Evolutionary conservation across 2,888 invertebrate genomes (phyloP).

Genomic region (Tipula unca): DNA sequence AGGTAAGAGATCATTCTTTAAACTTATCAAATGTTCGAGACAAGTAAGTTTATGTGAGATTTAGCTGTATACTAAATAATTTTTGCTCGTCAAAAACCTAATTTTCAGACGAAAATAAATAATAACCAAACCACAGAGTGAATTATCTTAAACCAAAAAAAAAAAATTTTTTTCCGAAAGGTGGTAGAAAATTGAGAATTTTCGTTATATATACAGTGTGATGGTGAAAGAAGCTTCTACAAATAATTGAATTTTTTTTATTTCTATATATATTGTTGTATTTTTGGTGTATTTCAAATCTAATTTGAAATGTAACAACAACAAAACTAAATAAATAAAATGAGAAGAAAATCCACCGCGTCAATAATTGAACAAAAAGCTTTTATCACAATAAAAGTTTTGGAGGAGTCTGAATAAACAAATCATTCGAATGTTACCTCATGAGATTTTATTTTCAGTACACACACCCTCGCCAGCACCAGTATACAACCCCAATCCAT

Average conservation of each 20-base stretch:
- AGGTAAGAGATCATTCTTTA: background rate
- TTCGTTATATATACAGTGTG: background rate
- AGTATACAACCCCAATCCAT: background rate
- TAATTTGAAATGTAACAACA: background rate
- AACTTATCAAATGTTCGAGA: background rate
- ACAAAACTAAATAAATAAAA: background rate
- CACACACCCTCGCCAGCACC: background rate
- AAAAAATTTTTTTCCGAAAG: background rate
- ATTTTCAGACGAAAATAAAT: background rate
- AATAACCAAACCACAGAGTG: background rate
- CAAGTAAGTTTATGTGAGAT: background rate
- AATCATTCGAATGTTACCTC: background rate
- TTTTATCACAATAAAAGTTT: background rate
- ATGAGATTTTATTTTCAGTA: background rate
- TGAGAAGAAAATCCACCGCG: background rate
- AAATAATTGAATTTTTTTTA: background rate
- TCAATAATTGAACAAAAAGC: conserved; percentile 14
- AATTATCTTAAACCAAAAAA: background rate
- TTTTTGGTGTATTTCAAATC: background rate
- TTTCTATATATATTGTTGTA: background rate
- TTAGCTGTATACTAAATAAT: background rate
- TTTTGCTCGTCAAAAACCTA: background rate
- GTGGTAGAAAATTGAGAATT: background rate
- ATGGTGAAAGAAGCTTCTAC: background rate
- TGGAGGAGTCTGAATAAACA: background rate